These are phyloP conservation scores for Acrocyrtus sp. DNA, from an alignment of 2,888 invertebrate genomes.

Conservation along the genomic window DNA sequence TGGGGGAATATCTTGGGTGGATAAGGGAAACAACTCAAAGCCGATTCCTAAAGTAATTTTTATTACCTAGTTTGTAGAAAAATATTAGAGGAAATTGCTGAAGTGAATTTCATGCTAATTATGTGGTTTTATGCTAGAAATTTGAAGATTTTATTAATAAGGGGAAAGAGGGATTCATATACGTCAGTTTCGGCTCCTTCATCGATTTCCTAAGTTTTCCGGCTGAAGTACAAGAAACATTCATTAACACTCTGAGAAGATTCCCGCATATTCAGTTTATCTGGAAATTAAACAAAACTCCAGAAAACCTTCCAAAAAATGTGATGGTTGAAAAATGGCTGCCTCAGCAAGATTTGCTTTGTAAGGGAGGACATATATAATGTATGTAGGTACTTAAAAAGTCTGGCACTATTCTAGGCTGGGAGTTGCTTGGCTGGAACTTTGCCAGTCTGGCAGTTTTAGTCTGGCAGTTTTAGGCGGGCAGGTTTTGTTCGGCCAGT, in stretches of 20 bases:
- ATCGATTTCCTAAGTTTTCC: constrained; percentile 29
- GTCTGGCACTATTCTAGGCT: too few species aligned
- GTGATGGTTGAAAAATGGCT: constrained; percentile 37
- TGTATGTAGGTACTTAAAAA: too few species aligned
- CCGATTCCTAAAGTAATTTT: constrained; percentile 19
- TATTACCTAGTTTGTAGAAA: too few species aligned
- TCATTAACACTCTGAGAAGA: constrained; percentile 18
- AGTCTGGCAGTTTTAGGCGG: too few species aligned
- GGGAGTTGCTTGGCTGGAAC: too few species aligned
- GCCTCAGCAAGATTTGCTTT: constrained; percentile 32
- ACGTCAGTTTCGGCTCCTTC: constrained; percentile 50
- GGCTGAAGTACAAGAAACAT: constrained; percentile 11
- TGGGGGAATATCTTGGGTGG: constrained; percentile 46
- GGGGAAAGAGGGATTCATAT: constrained; percentile 43
- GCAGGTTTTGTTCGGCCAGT: too few species aligned
- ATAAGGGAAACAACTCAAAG: constrained; percentile 10
- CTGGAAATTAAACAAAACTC: constrained; percentile 42
- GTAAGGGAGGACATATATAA: too few species aligned
- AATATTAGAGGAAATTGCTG: too few species aligned
- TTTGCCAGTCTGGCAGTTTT: too few species aligned
- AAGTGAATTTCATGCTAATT: too few species aligned
- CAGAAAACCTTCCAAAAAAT: constrained; percentile 25
- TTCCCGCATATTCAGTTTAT: constrained; percentile 37
- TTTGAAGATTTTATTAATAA: constrained; percentile 35
- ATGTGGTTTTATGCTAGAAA: constrained; percentile 17